Percentiles rank a stretch among this genome's conserved stretches.
Conservation (phyloP, 2,797 vertebrate genomes). For the Uromys caudimaculatus region DNA sequence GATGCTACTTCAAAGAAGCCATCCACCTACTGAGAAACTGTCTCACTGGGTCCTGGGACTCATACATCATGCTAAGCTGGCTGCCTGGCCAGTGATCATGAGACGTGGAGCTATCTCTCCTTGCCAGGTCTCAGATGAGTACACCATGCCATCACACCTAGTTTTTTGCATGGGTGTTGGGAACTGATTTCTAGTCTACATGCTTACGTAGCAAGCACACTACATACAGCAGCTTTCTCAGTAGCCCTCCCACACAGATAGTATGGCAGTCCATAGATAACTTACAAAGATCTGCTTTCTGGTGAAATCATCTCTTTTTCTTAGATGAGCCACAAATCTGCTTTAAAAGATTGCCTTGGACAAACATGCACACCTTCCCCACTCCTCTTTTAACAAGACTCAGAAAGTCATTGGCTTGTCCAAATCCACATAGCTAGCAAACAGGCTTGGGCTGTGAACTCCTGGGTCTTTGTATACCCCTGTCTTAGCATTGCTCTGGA, state of each 20-base stretch:
- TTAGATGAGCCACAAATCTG: not conserved
- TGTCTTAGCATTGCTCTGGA: not conserved
- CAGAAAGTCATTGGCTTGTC: not conserved
- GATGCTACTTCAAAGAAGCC: not conserved
- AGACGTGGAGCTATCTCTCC: not conserved
- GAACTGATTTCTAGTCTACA: not conserved
- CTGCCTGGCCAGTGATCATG: not conserved
- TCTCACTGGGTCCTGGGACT: not conserved
- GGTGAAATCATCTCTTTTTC: slow-evolving; percentile 37
- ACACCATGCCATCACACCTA: not conserved
- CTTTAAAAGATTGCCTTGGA: not conserved
- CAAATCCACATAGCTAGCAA: slow-evolving; percentile 4
- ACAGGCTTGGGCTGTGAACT: not conserved
- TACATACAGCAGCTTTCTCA: not conserved
- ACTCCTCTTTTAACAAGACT: not conserved
- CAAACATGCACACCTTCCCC: not conserved
- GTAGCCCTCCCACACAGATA: not conserved
- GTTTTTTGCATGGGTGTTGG: not conserved
- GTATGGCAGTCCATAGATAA: not conserved
- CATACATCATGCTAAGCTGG: not conserved
- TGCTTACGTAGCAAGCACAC: not conserved
- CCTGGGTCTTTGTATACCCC: not conserved
- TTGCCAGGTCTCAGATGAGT: not conserved
- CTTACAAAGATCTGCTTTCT: not conserved
- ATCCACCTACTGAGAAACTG: not conserved